Conservation (phyloP, 2,113 vertebrate species). For the Oostethus manadensis region DNA sequence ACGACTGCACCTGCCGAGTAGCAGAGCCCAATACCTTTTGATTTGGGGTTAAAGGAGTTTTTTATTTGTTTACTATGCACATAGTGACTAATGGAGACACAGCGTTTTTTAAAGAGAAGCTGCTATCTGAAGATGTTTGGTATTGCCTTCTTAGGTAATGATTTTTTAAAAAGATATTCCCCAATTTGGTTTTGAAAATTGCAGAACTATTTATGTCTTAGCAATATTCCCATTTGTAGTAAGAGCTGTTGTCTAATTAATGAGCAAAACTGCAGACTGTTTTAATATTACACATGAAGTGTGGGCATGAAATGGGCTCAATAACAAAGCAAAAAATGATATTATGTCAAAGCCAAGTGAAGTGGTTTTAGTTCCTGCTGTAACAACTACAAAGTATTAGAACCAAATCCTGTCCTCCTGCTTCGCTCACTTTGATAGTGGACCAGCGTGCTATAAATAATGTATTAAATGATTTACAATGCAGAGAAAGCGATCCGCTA, state of each 20-base stretch:
- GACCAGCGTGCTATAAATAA: conserved; percentile 72
- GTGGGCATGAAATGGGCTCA: conserved; percentile 41
- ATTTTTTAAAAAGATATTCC: too few relatives aligned
- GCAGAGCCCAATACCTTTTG: too few relatives aligned
- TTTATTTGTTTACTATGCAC: too few relatives aligned
- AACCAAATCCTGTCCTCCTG: conserved; percentile 61
- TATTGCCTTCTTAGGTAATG: too few relatives aligned
- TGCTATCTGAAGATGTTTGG: too few relatives aligned
- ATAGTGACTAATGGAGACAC: too few relatives aligned
- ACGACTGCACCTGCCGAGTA: too few relatives aligned
- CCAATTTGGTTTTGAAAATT: not conserved
- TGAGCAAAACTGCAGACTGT: conserved; percentile 18
- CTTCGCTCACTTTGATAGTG: conserved; percentile 71
- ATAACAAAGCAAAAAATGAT: conserved; percentile 56
- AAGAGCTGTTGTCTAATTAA: too few relatives aligned
- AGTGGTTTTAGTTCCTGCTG: conserved; percentile 50
- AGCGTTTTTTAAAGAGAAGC: too few relatives aligned
- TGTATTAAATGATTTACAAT: conserved; percentile 74
- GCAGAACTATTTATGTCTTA: conserved; percentile 6
- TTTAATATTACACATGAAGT: conserved; percentile 54
- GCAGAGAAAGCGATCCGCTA: conserved; percentile 60
- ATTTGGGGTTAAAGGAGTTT: too few relatives aligned
- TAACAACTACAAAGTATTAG: conserved; percentile 59
- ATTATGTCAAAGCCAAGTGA: conserved; percentile 58
- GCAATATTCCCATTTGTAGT: conserved; percentile 6